Base-by-base conservation (phyloP, 1,140 invertebrate genomes). In the Odontomachus brunneus region DNA sequence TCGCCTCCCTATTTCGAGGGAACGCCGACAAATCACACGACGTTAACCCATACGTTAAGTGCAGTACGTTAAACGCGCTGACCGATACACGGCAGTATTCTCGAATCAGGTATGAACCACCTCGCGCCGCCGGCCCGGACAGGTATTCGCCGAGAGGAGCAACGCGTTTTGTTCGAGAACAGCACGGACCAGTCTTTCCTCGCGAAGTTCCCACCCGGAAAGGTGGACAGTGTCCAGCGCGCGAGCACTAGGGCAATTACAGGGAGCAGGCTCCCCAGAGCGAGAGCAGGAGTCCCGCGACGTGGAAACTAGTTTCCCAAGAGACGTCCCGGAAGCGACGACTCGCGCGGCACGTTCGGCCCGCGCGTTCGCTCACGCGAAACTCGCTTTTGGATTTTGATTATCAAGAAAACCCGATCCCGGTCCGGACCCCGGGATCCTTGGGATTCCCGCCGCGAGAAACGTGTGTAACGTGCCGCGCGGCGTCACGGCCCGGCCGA, bases 381-480 rank as follows among this genome's bases (percentile, higher is more conserved):
- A 91, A 91, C 91, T 89, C 81, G 90, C 91, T 91, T 91, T 90
- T 83, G 71, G 29, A 84, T 83, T 71, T 85, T 84, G 85, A 80
- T 91, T 85, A 83, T 86, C 81, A 83, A 71, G 63, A 86, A 88
- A 91, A 91, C 90, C 86, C 82, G 91, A 84, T 81, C 44, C 65
- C 49, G 69, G 51, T 53, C 65, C 80, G 85, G 73, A 88, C 83
- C 66, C 49, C 63, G 69, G 33, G 22, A 69, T 78, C 75, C 63
- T 29, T 69, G 51, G 76, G 71, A 59, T 82, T 63, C 72, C 84
- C 74, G 72, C 82, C 53, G 83, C 57, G 71, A 80, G 82, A 74
- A 91, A 90, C 90, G 90, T 90, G 90, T 89, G 86, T 89, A 92
- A 92, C 91, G 91, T 92, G 91, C 90, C 91, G 91, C 91, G 29